These are phyloP conservation scores for Conus betulinus DNA, from an alignment of 1,140 invertebrate genomes.

Conservation along the genomic window DNA sequence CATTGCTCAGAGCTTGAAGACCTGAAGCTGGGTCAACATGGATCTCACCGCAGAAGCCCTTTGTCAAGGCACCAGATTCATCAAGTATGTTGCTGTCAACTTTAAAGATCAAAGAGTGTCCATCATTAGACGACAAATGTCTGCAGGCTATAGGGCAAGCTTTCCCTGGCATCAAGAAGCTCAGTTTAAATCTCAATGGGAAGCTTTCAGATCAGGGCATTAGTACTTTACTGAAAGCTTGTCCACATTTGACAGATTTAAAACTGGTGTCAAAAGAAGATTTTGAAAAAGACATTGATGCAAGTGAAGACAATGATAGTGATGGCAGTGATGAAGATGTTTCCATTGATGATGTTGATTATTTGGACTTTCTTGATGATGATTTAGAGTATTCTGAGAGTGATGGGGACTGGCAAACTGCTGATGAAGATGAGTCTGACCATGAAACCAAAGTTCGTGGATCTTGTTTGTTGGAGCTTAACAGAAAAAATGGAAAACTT, in stretches of 20 bases:
- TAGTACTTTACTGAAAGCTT: neutral
- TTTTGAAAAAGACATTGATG: neutral
- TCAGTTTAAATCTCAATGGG: neutral
- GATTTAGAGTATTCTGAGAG: neutral
- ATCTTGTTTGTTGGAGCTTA: neutral
- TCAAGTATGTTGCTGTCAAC: neutral
- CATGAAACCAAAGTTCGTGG: neutral
- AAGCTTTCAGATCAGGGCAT: neutral
- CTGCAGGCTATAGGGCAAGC: neutral
- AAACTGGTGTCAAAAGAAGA: neutral
- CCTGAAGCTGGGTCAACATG: neutral
- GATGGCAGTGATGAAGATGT: neutral
- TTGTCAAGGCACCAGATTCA: neutral
- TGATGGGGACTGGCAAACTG: neutral
- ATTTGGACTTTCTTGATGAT: neutral
- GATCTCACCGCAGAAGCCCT: neutral
- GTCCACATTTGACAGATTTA: neutral
- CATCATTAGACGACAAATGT: neutral
- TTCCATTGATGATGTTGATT: neutral
- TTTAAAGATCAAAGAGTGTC: neutral
- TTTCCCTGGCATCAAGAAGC: neutral
- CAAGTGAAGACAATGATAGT: neutral
- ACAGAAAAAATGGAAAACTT: neutral
- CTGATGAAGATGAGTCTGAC: neutral
- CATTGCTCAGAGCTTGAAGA: neutral